Conservation (phyloP, 2,113 vertebrate species). For the Rafetus swinhoei region DNA sequence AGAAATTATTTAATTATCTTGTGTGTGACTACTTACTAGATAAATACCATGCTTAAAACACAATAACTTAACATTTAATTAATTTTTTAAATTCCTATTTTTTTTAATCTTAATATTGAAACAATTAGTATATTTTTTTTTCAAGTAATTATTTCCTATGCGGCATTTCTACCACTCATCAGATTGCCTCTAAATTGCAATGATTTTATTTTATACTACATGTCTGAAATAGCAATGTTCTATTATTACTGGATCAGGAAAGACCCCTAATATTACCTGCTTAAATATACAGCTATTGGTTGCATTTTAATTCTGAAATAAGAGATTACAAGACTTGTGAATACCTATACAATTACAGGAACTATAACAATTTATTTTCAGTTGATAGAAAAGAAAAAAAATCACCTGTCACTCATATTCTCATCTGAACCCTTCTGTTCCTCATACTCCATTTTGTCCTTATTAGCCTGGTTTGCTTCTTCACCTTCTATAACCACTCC, state of each 20-base stretch:
- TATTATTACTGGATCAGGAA: neutral
- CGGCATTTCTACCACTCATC: neutral
- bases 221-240: neutral
- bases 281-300: neutral
- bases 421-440: slow-evolving; percentile 96
- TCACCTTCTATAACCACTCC: slow-evolving; percentile 84
- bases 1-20: slow-evolving; percentile 29
- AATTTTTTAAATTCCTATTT: neutral
- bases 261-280: neutral
- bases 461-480: slow-evolving; percentile 79
- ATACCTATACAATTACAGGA: neutral
- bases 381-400: slow-evolving; percentile 48
- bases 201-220: neutral
- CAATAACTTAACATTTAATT: neutral
- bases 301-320: neutral
- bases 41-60: neutral
- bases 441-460: slow-evolving; percentile 97
- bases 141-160: neutral
- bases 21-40: neutral
- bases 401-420: slow-evolving; percentile 99
- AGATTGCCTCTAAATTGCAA: neutral
- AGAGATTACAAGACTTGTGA: neutral
- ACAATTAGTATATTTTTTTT: neutral
- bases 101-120: slow-evolving; percentile 1
- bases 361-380: neutral